These are phyloP conservation scores for Ommatoiulus sabulosus DNA, from an alignment of 2,888 invertebrate species.

Conservation along the genomic window DNA sequence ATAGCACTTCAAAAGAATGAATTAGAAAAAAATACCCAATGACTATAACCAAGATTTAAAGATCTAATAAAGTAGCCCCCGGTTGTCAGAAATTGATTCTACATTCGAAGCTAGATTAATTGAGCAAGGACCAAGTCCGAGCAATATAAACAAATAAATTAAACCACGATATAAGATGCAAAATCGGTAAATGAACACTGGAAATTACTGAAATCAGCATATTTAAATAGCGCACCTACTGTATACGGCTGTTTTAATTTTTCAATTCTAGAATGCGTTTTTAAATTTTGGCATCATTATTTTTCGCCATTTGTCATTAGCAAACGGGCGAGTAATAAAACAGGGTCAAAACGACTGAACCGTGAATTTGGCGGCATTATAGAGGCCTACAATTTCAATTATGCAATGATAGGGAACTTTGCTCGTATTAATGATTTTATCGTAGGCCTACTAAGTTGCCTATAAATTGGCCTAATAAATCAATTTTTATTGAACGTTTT, in stretches of 20 bases:
- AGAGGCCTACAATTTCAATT: conserved; percentile 42
- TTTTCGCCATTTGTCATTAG: background rate
- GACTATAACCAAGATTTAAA: too few species aligned
- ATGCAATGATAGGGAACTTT: conserved; percentile 23
- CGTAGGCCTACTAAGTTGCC: conserved; percentile 17
- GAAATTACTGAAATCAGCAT: background rate
- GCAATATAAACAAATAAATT: too few species aligned
- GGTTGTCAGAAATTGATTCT: too few species aligned
- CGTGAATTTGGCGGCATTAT: background rate
- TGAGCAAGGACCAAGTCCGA: too few species aligned
- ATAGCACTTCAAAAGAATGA: too few species aligned
- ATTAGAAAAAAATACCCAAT: too few species aligned
- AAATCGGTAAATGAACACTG: too few species aligned
- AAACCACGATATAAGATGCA: too few species aligned
- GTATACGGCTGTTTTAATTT: background rate
- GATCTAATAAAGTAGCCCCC: too few species aligned
- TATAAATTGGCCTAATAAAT: conserved; percentile 39
- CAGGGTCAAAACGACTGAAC: conserved; percentile 1
- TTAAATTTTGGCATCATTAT: background rate
- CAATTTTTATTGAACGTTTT: conserved; percentile 40
- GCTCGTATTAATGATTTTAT: conserved; percentile 18
- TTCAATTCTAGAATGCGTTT: background rate
- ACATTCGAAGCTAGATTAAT: too few species aligned
- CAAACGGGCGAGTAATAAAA: background rate
- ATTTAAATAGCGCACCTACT: too few species aligned